Percentiles rank a stretch among this genome's conserved stretches.
Evolutionary conservation across 2,888 invertebrate genomes (phyloP).

Genomic region (Himalopsyche tibetana): DNA sequence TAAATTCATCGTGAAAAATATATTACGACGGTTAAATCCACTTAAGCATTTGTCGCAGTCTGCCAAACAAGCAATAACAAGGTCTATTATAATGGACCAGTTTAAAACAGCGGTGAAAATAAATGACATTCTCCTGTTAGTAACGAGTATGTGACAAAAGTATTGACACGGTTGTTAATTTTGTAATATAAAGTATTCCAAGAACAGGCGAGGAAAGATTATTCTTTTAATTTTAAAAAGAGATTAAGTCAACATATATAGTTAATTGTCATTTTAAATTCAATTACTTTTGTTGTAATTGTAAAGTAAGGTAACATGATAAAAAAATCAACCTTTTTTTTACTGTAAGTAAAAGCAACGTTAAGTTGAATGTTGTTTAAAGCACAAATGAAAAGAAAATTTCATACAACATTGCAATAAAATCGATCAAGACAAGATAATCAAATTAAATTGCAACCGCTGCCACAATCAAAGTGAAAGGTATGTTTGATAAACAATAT

Average conservation of each 20-base stretch:
- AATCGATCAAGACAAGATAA: background rate
- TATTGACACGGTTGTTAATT: background rate
- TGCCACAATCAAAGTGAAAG: slow-evolving; percentile 4
- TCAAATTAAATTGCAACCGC: background rate
- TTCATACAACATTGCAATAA: background rate
- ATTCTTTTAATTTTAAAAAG: too few relatives aligned
- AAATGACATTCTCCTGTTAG: background rate
- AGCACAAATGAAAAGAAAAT: background rate
- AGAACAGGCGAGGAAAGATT: too few relatives aligned
- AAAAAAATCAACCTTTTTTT: too few relatives aligned
- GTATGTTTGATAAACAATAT: background rate
- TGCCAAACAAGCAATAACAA: background rate
- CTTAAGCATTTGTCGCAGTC: background rate
- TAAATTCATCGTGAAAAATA: background rate
- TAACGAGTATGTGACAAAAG: background rate
- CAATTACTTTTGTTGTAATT: too few relatives aligned
- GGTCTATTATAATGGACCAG: background rate
- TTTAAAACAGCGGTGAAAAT: background rate
- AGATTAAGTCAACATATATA: too few relatives aligned
- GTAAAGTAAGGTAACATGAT: too few relatives aligned
- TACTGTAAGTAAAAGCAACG: too few relatives aligned
- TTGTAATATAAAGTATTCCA: background rate
- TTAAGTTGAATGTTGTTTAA: too few relatives aligned
- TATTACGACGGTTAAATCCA: background rate
- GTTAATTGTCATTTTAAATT: too few relatives aligned